Evolutionary conservation across 2,113 vertebrate genomes (phyloP), one percentile per base, ranked within the genome.

Genomic region (Leptocoma aspasia): DNA sequence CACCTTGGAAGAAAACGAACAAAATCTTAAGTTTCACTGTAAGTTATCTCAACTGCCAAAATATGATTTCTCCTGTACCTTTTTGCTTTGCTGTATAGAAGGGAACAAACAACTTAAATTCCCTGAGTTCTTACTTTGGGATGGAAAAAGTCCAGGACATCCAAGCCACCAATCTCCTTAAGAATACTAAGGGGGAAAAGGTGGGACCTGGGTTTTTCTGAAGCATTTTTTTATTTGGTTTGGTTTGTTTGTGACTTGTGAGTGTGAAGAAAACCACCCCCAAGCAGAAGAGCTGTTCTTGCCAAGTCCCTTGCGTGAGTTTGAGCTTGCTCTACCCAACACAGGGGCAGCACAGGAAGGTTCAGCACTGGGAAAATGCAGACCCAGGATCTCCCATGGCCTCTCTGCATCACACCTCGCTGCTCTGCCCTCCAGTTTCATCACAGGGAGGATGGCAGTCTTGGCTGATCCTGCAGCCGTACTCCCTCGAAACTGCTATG

Each of bases 381-480:
- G 35, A 72, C 2, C 0, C 4, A 53, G n/a, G 33, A 53, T n/a
- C 31, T 65, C 26, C 39, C 1, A 2, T 24, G 59, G 57, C 31
- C n/a, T 78, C 28, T 19, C n/a, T 76, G 27, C 52, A 37, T 31
- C 61, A 20, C 35, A 54, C 4, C 54, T 52, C 5, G 3, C 41
- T 13, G 9, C 35, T 66, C 47, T 78, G 42, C 30, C 56, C 26
- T 30, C 27, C n/a, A 39, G 28, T 50, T 53, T 81, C 0, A 1
- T 22, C 66, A 64, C 0, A 0, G 10, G 23, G 24, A 47, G n/a
- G 33, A 75, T 1, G 8, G 61, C 57, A 69, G 28, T 18, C 54
- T 44, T 60, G 44, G 37, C 16, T 1, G 9, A 53, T 33, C 15
- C 22, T 1, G 6, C 10, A 79, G 61, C 37, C 35, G 11, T 21